Percentiles rank a stretch among this genome's conserved stretches.
Conservation (phyloP, 2,797 vertebrate species). For the Semotilus atromaculatus region DNA sequence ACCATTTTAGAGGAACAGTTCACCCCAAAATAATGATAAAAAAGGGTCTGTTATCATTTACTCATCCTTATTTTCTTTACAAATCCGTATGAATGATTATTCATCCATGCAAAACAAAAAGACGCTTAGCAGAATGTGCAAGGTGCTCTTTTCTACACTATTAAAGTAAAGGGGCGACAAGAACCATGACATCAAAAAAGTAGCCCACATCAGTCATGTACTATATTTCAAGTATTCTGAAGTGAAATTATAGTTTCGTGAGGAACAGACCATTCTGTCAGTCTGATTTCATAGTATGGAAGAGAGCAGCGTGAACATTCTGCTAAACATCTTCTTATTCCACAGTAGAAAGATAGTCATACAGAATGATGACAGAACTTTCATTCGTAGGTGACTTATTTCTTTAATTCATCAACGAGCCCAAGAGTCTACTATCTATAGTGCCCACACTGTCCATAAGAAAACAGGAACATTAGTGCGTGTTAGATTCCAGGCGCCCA, state of each 20-base stretch:
- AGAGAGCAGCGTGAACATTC: background rate
- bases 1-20: constrained; percentile 1
- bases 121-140: background rate
- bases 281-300: background rate
- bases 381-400: background rate
- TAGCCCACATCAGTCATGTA: background rate
- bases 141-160: background rate
- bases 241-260: background rate
- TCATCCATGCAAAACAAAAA: background rate
- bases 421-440: background rate
- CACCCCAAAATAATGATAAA: background rate
- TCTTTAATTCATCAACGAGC: background rate
- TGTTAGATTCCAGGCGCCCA: background rate
- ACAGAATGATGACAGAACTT: background rate
- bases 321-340: background rate
- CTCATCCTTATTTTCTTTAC: background rate
- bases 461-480: background rate
- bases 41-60: background rate
- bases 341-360: background rate
- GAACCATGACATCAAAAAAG: background rate
- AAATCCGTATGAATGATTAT: too few species aligned
- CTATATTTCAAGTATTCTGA: background rate
- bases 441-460: background rate
- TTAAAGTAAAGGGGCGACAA: background rate
- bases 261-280: background rate